Conservation (phyloP, 2,113 vertebrate genomes). For the Lates calcarifer region DNA sequence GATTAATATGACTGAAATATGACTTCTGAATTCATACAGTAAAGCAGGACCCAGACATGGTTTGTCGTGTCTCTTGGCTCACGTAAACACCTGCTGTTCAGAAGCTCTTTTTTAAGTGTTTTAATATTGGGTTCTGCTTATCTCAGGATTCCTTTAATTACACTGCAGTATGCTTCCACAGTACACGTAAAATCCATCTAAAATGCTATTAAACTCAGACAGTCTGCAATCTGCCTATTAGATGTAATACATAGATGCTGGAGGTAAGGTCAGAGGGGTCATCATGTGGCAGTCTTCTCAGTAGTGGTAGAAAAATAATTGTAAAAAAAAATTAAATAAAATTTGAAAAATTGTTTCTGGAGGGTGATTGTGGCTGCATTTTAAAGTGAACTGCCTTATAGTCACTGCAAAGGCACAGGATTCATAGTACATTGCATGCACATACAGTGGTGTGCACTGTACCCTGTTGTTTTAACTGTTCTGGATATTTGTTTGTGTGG, state of each 20-base stretch:
- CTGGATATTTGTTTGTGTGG: background rate
- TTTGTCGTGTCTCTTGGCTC: slow-evolving; percentile 32
- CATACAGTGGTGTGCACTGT: background rate
- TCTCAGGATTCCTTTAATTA: slow-evolving; percentile 27
- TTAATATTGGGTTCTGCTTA: slow-evolving; percentile 14
- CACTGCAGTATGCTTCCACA: slow-evolving; percentile 7
- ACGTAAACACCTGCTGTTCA: slow-evolving; percentile 35
- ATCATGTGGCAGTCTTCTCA: background rate
- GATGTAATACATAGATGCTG: slow-evolving; percentile 3
- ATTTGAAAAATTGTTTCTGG: no score
- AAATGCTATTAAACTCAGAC: background rate
- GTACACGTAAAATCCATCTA: slow-evolving; percentile 16
- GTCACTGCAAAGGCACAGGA: no score
- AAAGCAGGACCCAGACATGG: slow-evolving; percentile 1
- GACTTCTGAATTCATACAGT: background rate
- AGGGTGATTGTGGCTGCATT: background rate
- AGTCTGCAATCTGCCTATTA: slow-evolving; percentile 2
- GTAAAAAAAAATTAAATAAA: background rate
- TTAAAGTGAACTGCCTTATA: background rate
- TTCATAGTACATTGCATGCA: background rate
- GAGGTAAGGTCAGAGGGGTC: slow-evolving; percentile 14
- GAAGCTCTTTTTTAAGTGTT: background rate
- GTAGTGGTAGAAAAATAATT: background rate
- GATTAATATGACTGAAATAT: background rate
- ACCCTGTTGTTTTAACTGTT: background rate